Evolutionary conservation across 1,140 invertebrate genomes (phyloP).

Genomic region (Venustaconcha ellipsiformis): DNA sequence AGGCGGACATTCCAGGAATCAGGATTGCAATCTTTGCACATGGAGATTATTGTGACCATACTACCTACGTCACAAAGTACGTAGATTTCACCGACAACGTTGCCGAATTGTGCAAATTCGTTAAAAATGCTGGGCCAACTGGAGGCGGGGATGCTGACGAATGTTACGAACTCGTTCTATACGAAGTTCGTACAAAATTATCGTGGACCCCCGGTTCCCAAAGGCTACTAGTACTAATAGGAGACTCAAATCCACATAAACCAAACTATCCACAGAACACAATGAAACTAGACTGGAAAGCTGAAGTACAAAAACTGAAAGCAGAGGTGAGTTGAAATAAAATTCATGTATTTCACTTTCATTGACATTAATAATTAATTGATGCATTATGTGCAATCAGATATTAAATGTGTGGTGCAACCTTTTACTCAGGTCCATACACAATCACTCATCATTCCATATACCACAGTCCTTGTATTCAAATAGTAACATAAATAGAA

Average conservation of each 20-base stretch:
- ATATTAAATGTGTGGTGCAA: too few species aligned
- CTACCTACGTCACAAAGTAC: slow-evolving; percentile 46
- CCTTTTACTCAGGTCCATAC: too few species aligned
- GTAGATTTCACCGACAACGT: slow-evolving; percentile 36
- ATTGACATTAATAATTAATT: too few species aligned
- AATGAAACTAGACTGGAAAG: slow-evolving; percentile 44
- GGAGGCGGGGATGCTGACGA: slow-evolving; percentile 46
- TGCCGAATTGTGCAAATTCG: slow-evolving; percentile 32
- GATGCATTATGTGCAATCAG: too few species aligned
- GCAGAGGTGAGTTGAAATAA: too few species aligned
- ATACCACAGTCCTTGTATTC: too few species aligned
- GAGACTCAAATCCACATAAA: slow-evolving; percentile 50
- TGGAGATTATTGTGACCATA: slow-evolving; percentile 58
- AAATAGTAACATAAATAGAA: too few species aligned
- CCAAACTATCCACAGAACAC: slow-evolving; percentile 33
- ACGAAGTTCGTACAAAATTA: slow-evolving; percentile 44
- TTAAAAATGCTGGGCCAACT: slow-evolving; percentile 25
- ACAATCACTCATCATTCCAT: too few species aligned
- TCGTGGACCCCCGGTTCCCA: slow-evolving; percentile 54
- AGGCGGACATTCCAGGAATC: slow-evolving; percentile 52
- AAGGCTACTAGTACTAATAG: slow-evolving; percentile 54
- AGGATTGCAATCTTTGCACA: slow-evolving; percentile 50
- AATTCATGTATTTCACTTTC: neutral
- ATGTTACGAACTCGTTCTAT: slow-evolving; percentile 57
- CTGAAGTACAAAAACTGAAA: neutral